Conservation (phyloP, 2,888 invertebrate genomes). For the Ormyrus nitidulus region DNA sequence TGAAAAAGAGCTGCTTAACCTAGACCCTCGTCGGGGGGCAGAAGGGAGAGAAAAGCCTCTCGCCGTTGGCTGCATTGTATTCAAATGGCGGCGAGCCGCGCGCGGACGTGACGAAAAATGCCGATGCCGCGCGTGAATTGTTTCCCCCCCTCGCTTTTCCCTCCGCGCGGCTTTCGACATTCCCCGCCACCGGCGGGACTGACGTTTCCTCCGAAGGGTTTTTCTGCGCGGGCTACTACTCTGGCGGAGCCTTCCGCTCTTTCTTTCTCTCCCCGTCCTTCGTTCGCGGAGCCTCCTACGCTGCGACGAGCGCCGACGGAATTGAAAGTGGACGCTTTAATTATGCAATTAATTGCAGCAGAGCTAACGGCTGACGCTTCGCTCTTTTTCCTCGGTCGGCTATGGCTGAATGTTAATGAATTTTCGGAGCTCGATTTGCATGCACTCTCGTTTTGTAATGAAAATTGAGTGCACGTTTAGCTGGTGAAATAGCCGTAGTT, state of each 20-base stretch:
- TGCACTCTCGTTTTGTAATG: no score
- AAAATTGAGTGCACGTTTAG: no score
- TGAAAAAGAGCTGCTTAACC: conserved; percentile 17
- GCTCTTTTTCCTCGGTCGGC: background rate
- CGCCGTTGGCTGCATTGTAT: conserved; percentile 30
- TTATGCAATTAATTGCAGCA: conserved; percentile 44
- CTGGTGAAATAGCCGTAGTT: no score
- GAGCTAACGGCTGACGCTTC: background rate
- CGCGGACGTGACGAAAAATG: conserved; percentile 41
- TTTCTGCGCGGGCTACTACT: conserved; percentile 7
- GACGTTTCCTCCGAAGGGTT: conserved; percentile 42
- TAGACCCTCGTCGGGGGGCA: conserved; percentile 28
- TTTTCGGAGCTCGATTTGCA: background rate
- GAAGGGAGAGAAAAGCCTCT: conserved; percentile 2
- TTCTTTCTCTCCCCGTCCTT: background rate
- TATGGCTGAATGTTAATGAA: background rate
- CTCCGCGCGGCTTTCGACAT: conserved; percentile 32
- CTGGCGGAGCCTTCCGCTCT: conserved; percentile 20
- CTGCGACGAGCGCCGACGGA: background rate
- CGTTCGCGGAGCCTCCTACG: background rate
- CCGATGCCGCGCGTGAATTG: conserved; percentile 33
- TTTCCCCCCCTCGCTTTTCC: background rate
- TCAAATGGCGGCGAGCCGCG: conserved; percentile 20
- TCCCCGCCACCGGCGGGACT: conserved; percentile 11
- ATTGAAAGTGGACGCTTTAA: conserved; percentile 39